Evolutionary conservation across 1,140 invertebrate species (phyloP).

Genomic region (Steinernema feltiae): DNA sequence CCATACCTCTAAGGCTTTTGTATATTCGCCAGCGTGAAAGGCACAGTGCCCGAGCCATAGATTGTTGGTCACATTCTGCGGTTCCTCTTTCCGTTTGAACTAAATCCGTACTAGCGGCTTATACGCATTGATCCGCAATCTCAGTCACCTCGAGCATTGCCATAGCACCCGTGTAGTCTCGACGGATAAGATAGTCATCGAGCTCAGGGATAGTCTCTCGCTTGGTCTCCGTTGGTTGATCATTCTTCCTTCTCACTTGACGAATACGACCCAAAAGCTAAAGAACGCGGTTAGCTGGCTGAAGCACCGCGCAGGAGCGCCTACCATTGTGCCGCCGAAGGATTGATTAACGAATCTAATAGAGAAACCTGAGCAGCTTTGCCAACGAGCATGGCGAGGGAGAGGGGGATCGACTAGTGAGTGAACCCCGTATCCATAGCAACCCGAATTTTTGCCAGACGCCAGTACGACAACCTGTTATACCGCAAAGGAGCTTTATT

Average conservation of each 20-base stretch:
- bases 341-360: no score
- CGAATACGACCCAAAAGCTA: slow-evolving; percentile 5
- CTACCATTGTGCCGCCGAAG: no score
- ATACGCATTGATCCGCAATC: no score
- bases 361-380: no score
- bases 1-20: not conserved
- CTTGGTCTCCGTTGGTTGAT: not conserved
- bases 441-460: no score
- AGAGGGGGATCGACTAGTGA: no score
- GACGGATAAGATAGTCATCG: not conserved
- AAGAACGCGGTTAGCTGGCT: not conserved
- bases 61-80: not conserved
- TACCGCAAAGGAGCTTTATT: not conserved
- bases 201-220: not conserved
- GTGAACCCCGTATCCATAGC: slow-evolving; percentile 15
- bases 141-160: not conserved
- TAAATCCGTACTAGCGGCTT: no score
- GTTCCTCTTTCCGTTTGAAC: slow-evolving; percentile 4
- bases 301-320: not conserved
- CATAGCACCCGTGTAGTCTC: slow-evolving; percentile 2
- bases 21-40: not conserved
- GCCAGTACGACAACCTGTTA: not conserved
- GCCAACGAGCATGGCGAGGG: no score
- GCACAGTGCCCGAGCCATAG: not conserved
- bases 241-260: not conserved